Conservation (phyloP, 30 jellyfish, hydroid and myxozoan species). For the Cassiopea xamachana region DNA sequence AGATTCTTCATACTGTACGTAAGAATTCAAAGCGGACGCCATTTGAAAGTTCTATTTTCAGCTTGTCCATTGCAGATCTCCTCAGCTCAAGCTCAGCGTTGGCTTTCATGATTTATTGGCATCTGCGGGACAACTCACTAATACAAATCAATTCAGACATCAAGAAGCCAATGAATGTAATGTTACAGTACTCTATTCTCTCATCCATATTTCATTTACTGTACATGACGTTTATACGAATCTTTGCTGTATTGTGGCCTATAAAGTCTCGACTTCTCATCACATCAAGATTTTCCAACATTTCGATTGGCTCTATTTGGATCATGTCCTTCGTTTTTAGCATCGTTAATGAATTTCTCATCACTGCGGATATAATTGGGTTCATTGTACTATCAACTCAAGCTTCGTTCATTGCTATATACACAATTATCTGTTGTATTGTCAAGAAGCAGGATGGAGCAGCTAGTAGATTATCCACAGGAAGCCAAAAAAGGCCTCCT, state of each 20-base stretch:
- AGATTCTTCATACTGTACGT: conserved; percentile 3
- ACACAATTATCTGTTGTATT: conserved; percentile 2
- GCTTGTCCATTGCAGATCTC: conserved; percentile 28
- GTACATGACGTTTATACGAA: neutral
- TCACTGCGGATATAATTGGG: conserved; percentile 5
- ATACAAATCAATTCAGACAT: neutral
- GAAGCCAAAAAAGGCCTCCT: neutral
- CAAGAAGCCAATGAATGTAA: neutral
- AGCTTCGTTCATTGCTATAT: neutral
- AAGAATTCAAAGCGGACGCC: neutral
- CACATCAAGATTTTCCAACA: conserved; percentile 12
- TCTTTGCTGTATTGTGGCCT: conserved; percentile 9
- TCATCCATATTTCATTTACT: conserved; percentile 13
- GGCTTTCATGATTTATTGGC: conserved; percentile 18
- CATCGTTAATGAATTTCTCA: neutral
- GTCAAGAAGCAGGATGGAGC: conserved; percentile 9
- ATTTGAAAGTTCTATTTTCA: conserved; percentile 11
- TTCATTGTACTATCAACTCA: neutral
- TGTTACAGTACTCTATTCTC: neutral
- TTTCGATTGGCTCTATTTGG: neutral
- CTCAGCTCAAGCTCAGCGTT: conserved; percentile 18
- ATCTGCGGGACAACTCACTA: neutral
- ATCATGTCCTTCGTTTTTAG: neutral
- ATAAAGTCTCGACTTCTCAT: neutral
- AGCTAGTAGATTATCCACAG: neutral